A percentile compares a stretch with the other conserved stretches of the same genome.
phyloP scores from a whole-genome alignment of 64 coral and sea anemone genomes.

The Orbicella faveolata region DNA sequence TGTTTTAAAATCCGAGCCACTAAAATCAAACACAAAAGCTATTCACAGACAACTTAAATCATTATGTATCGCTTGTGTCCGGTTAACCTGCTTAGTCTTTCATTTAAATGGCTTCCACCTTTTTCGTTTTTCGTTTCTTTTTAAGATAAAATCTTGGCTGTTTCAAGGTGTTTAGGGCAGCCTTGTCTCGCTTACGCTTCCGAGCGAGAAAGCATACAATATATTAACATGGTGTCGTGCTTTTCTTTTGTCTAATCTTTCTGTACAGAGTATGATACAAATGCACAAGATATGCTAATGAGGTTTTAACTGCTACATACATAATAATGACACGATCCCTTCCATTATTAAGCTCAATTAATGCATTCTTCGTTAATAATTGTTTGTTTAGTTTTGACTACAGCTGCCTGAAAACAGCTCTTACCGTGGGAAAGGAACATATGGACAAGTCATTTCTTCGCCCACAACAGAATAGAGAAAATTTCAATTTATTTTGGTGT shows the following conservation, averaged over 20 bases:
- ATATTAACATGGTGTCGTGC: conserved; percentile 8
- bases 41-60: not conserved
- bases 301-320: conserved; percentile 54
- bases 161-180: not conserved
- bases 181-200: not conserved
- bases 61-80: not conserved
- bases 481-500: conserved; percentile 1
- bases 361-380: conserved; percentile 72
- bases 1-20: not conserved
- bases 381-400: conserved; percentile 68
- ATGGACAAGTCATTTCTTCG: conserved; percentile 23
- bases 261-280: not conserved
- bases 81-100: not conserved
- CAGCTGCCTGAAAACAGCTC: conserved; percentile 48
- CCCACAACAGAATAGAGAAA: conserved; percentile 17
- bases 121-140: not conserved
- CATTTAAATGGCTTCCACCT: not conserved
- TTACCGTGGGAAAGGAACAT: conserved; percentile 70
- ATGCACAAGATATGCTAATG: conserved; percentile 62
- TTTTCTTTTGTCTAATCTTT: conserved; percentile 33
- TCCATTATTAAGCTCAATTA: conserved; percentile 59
- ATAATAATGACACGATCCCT: conserved; percentile 50
- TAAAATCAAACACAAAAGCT: not conserved
- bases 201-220: conserved; percentile 3
- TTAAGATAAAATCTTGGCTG: not conserved